phyloP scores from a whole-genome alignment of 2,797 vertebrate species.

The Yasuhikotakia modesta region DNA sequence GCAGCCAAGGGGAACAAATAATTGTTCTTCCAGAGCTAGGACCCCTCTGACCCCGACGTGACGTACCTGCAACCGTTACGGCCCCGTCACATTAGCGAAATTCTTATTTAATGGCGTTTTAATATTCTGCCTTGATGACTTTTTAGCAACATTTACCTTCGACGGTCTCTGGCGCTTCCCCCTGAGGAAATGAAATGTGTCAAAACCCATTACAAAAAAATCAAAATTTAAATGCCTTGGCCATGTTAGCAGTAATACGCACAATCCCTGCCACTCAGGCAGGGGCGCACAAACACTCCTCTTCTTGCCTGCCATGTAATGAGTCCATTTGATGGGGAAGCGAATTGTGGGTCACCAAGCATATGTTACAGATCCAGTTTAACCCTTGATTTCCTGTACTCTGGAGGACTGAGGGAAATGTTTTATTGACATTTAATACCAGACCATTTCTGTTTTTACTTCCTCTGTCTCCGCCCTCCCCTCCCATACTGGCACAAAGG shows the following conservation, averaged over 20 bases:
- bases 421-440: slow-evolving; percentile 91
- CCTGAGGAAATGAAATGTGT: slow-evolving; percentile 99
- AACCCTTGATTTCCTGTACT: slow-evolving; percentile 97
- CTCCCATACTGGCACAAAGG: slow-evolving; percentile 79
- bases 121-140: slow-evolving; percentile 99
- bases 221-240: slow-evolving; percentile 99
- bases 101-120: slow-evolving; percentile 99
- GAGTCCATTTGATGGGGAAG: slow-evolving; percentile 98
- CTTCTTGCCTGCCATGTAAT: slow-evolving; percentile 97
- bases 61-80: slow-evolving; percentile 93
- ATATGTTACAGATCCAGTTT: slow-evolving; percentile 99
- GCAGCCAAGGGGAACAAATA: slow-evolving; percentile 99
- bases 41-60: slow-evolving; percentile 85
- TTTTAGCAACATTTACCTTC: slow-evolving; percentile 99
- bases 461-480: slow-evolving; percentile 45
- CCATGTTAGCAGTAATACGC: slow-evolving; percentile 93
- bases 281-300: slow-evolving; percentile 93
- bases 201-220: slow-evolving; percentile 99
- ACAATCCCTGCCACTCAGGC: slow-evolving; percentile 94
- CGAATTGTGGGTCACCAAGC: slow-evolving; percentile 96
- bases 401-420: slow-evolving; percentile 82
- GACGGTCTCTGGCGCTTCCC: slow-evolving; percentile 95
- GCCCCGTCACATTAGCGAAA: slow-evolving; percentile 98
- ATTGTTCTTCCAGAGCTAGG: slow-evolving; percentile 96
- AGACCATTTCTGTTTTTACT: slow-evolving; percentile 81